Conservation (phyloP, 1,140 invertebrate species). For the Pseudomyrmex sp. region DNA sequence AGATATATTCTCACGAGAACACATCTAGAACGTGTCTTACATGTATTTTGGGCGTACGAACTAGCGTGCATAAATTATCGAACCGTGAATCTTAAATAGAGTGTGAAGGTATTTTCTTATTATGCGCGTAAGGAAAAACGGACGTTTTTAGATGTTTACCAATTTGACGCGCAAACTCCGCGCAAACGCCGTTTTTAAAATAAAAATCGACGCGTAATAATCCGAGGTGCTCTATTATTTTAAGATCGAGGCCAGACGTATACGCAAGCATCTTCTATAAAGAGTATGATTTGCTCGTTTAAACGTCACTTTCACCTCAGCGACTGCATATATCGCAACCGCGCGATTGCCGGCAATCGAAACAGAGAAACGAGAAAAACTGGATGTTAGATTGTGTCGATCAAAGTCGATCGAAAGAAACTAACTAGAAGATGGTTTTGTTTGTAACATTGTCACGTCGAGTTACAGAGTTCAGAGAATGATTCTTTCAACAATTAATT, state of each 20-base stretch:
- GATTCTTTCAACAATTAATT: no score
- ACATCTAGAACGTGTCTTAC: not conserved
- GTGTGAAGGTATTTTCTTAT: not conserved
- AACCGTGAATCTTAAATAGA: not conserved
- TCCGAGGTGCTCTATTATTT: constrained; percentile 42
- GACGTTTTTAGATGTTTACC: not conserved
- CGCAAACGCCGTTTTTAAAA: not conserved
- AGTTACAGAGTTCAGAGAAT: no score
- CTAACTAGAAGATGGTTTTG: not conserved
- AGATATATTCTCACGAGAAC: no score
- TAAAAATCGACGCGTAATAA: constrained; percentile 11
- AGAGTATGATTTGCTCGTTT: constrained; percentile 36
- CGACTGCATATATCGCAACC: constrained; percentile 19
- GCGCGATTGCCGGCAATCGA: constrained; percentile 9
- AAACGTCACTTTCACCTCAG: constrained; percentile 44
- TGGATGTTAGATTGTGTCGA: not conserved
- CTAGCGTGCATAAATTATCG: not conserved
- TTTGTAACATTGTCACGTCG: not conserved
- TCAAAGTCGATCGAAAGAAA: not conserved
- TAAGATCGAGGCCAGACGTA: constrained; percentile 36
- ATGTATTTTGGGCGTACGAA: constrained; percentile 3
- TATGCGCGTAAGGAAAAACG: not conserved
- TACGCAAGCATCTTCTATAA: constrained; percentile 41
- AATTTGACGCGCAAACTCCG: not conserved
- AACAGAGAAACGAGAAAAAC: constrained; percentile 16